Percentiles rank a stretch among this genome's conserved stretches.
Conservation (phyloP, 2,113 vertebrate genomes). For the Clarias gariepinus region DNA sequence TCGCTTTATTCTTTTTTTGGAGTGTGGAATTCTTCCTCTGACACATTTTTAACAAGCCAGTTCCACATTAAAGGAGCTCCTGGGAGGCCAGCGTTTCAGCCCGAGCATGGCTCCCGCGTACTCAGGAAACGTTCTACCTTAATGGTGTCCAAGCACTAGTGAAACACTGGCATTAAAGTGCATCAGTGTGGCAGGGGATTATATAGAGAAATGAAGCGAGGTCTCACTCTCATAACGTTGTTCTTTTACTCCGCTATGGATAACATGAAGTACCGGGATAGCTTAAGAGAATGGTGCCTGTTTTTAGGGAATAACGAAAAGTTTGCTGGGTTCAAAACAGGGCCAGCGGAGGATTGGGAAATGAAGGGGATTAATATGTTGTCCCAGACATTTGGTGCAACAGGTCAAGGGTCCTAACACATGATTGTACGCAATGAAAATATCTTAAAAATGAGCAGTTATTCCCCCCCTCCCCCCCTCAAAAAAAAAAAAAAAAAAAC, state of each 20-base stretch:
- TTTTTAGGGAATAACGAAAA: constrained; percentile 34
- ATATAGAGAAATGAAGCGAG: no score
- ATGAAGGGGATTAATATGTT: constrained; percentile 49
- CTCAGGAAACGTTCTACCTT: no score
- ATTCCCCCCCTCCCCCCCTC: background rate
- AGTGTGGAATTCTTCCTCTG: background rate
- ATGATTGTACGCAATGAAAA: constrained; percentile 35
- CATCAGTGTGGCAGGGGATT: no score
- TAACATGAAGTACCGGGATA: background rate
- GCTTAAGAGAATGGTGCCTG: background rate
- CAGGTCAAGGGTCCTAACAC: constrained; percentile 44
- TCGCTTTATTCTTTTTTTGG: background rate
- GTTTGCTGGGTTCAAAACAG: constrained; percentile 40
- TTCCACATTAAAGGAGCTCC: no score
- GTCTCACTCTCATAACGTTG: no score
- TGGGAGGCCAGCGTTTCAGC: no score
- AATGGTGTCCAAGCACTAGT: no score
- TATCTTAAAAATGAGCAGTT: constrained; percentile 13
- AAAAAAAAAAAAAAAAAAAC: constrained; percentile 25
- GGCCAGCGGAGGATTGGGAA: constrained; percentile 48
- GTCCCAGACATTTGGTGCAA: constrained; percentile 46
- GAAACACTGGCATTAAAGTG: no score
- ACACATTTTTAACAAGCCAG: background rate
- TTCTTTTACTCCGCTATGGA: background rate
- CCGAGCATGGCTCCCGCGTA: no score